phyloP scores from a whole-genome alignment of 2,888 invertebrate genomes.

The Melinaea menophilus region DNA sequence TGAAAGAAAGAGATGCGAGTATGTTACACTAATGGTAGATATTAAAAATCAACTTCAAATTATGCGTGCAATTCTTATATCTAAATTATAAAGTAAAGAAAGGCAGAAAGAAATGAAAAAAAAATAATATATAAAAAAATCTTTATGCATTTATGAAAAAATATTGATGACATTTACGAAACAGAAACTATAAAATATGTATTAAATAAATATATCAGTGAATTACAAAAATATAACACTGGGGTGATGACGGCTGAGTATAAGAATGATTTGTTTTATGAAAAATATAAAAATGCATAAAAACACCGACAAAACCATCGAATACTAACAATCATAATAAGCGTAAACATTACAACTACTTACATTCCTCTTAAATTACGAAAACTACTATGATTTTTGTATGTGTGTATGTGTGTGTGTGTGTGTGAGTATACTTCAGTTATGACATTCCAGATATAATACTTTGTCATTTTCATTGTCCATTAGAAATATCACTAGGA shows the following conservation, averaged over 20 bases:
- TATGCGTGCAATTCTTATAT: background rate
- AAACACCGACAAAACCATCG: background rate
- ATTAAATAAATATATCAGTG: background rate
- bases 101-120: background rate
- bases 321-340: conserved; percentile 19
- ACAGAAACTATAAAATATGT: conserved; percentile 1
- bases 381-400: background rate
- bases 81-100: background rate
- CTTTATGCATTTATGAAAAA: conserved; percentile 4
- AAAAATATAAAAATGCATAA: conserved; percentile 3
- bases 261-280: background rate
- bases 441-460: no score
- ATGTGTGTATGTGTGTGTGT: no score
- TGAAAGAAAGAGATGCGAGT: no score
- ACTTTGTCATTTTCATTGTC: no score
- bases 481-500: background rate
- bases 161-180: background rate
- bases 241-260: background rate
- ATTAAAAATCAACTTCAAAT: no score
- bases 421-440: no score
- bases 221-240: background rate
- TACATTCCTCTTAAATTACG: conserved; percentile 35
- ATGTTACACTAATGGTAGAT: no score
- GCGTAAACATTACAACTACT: conserved; percentile 33
- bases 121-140: conserved; percentile 1